Conservation (phyloP, 2,888 invertebrate species). For the Eilema griseolum region DNA sequence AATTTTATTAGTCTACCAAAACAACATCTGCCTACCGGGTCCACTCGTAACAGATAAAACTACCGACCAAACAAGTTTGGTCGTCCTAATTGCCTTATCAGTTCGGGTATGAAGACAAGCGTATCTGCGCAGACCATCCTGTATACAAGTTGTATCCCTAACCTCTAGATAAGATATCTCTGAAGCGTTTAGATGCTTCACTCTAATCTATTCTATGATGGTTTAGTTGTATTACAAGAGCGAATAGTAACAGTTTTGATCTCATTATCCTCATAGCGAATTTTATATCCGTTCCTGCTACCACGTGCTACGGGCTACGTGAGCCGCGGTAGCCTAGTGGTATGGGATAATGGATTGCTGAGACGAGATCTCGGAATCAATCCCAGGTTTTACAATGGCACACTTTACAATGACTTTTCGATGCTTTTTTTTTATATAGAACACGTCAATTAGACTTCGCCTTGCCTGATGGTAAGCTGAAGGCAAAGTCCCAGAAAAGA, state of each 20-base stretch:
- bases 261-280: too few species aligned
- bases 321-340: too few species aligned
- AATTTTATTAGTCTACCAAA: background rate
- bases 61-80: constrained; percentile 6
- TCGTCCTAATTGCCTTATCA: constrained; percentile 13
- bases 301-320: too few species aligned
- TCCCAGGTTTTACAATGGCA: too few species aligned
- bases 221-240: background rate
- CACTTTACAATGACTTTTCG: too few species aligned
- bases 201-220: constrained; percentile 15
- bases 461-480: too few species aligned
- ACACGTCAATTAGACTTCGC: too few species aligned
- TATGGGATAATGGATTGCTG: too few species aligned
- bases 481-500: too few species aligned
- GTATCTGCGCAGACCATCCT: constrained; percentile 5
- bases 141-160: constrained; percentile 5
- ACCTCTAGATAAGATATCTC: constrained; percentile 16
- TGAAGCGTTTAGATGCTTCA: constrained; percentile 22
- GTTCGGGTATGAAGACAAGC: constrained; percentile 14
- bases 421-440: too few species aligned
- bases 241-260: background rate
- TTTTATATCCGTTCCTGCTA: too few species aligned
- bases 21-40: background rate
- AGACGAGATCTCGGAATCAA: too few species aligned
- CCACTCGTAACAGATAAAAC: constrained; percentile 4